Conservation (phyloP, 92 coral and sea anemone species). For the Epizoanthus stellaris region DNA sequence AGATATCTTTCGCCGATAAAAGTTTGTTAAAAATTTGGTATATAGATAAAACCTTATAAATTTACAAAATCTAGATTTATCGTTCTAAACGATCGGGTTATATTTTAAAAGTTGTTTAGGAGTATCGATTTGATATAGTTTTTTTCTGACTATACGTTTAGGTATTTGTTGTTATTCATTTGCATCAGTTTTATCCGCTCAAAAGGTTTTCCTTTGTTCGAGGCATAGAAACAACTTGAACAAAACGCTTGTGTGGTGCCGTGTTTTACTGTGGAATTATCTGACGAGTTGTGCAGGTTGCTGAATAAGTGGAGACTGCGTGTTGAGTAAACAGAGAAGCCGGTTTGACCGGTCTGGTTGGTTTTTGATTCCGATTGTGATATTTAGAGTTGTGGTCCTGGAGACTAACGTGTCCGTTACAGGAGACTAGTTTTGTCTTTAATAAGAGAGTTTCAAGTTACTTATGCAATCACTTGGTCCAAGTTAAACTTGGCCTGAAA, state of each 20-base stretch:
- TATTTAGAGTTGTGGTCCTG: neutral
- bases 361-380: neutral
- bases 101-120: no score
- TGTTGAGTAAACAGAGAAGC: neutral
- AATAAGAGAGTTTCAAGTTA: no score
- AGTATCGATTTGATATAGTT: no score
- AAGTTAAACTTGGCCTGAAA: conserved; percentile 8
- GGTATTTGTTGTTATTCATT: neutral
- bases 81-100: no score
- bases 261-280: neutral
- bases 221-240: neutral
- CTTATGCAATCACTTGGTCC: neutral
- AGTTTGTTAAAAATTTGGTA: no score
- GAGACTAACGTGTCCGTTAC: neutral
- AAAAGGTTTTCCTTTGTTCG: neutral
- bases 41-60: no score
- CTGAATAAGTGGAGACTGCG: neutral
- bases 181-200: neutral
- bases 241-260: neutral
- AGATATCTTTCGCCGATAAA: no score
- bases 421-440: neutral
- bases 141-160: no score
- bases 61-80: no score
- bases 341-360: neutral
- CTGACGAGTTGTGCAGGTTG: neutral